These are phyloP conservation scores for Barnardius zonarius DNA, from an alignment of 2,113 vertebrate species.

Conservation along the genomic window DNA sequence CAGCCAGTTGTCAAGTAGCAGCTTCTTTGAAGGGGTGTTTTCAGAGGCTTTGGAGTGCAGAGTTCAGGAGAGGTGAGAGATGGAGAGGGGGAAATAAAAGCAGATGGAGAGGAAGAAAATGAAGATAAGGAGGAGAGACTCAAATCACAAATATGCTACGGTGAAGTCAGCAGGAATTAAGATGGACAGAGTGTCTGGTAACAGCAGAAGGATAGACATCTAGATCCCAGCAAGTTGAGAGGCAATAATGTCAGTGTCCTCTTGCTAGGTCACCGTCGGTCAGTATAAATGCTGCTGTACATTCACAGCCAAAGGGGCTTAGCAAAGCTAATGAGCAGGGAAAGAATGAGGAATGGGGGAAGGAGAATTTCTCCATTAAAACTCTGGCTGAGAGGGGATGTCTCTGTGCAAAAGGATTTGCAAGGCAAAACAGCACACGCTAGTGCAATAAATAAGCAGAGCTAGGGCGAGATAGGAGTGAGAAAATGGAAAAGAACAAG, in stretches of 20 bases:
- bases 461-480: not conserved
- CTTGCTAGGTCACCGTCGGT: conserved; percentile 14
- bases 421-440: conserved; percentile 21
- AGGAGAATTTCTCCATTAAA: conserved; percentile 42
- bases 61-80: not conserved
- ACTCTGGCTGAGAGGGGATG: conserved; percentile 13
- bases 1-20: not conserved
- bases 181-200: not conserved
- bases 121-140: not conserved
- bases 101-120: not conserved
- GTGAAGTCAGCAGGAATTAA: conserved; percentile 3
- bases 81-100: not conserved
- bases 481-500: not conserved
- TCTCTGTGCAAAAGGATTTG: conserved; percentile 39
- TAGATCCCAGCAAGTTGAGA: not conserved
- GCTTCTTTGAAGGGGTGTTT: not conserved
- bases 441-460: conserved; percentile 32
- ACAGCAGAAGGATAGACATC: not conserved
- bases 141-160: not conserved
- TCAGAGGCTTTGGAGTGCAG: not conserved
- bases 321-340: conserved; percentile 49
- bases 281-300: not conserved
- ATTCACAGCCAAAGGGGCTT: conserved; percentile 22
- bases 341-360: not conserved
- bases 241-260: not conserved